Evolutionary conservation across 1,140 invertebrate species (phyloP).

Genomic region (Drosophila bipectinata): DNA sequence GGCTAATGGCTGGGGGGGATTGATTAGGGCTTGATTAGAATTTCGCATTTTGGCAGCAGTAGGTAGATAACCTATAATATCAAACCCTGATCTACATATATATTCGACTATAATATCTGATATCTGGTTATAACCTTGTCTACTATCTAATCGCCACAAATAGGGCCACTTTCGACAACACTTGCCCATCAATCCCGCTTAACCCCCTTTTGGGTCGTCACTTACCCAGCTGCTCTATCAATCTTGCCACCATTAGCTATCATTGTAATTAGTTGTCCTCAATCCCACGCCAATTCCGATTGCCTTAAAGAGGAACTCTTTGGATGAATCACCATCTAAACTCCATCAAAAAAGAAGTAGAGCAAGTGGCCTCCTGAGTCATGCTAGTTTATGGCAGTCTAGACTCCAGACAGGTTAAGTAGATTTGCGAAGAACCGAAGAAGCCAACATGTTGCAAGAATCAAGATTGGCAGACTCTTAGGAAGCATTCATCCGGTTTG

Average conservation of each 20-base stretch:
- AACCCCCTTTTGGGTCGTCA: slow-evolving; percentile 13
- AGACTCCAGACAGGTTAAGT: neutral
- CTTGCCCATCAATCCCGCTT: slow-evolving; percentile 40
- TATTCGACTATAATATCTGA: neutral
- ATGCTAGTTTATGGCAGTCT: slow-evolving; percentile 4
- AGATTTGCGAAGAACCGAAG: slow-evolving; percentile 25
- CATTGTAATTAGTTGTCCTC: slow-evolving; percentile 25
- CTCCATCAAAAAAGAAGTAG: slow-evolving; percentile 40
- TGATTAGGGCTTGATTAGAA: slow-evolving; percentile 8
- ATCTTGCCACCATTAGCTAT: slow-evolving; percentile 11
- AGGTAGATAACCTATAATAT: slow-evolving; percentile 17
- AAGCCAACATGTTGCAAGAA: slow-evolving; percentile 27
- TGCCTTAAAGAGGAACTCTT: slow-evolving; percentile 2
- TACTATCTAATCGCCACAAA: slow-evolving; percentile 37
- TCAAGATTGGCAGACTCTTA: slow-evolving; percentile 24
- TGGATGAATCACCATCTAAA: slow-evolving; percentile 22
- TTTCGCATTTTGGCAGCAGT: neutral
- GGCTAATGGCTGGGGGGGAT: slow-evolving; percentile 16
- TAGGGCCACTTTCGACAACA: slow-evolving; percentile 17
- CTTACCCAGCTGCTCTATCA: slow-evolving; percentile 17
- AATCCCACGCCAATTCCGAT: slow-evolving; percentile 29
- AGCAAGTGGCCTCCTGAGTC: slow-evolving; percentile 35
- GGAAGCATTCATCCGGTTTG: slow-evolving; percentile 14
- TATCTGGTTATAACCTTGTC: slow-evolving; percentile 33
- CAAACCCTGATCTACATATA: neutral